These are phyloP conservation scores for Eupithecia dodoneata DNA, from an alignment of 2,888 invertebrate species.

Conservation along the genomic window DNA sequence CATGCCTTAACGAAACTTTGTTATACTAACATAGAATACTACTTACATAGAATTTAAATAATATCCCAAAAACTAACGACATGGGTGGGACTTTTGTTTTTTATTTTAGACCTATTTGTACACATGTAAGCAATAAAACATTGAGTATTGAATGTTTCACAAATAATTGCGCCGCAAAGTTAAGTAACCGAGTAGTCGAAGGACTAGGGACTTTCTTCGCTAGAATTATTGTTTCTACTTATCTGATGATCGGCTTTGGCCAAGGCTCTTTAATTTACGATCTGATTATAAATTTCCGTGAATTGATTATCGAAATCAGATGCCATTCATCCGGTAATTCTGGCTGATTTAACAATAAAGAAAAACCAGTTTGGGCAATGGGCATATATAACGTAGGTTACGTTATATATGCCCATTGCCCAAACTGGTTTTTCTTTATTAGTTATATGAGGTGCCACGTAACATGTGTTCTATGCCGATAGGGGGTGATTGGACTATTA, in stretches of 20 bases:
- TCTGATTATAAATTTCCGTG: not conserved
- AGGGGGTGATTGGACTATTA: too few species aligned
- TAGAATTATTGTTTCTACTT: not conserved
- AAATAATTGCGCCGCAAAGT: not conserved
- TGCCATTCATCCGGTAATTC: not conserved
- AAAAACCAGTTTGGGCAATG: too few species aligned
- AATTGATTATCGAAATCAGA: not conserved
- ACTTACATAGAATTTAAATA: not conserved
- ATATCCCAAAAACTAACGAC: not conserved
- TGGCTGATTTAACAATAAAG: not conserved
- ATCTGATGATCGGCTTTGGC: slow-evolving; percentile 1
- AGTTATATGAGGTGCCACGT: too few species aligned
- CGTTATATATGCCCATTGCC: too few species aligned
- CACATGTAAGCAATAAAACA: too few species aligned
- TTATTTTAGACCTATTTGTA: too few species aligned
- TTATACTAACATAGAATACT: too few species aligned
- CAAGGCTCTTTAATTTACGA: not conserved
- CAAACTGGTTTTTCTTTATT: too few species aligned
- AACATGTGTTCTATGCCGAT: too few species aligned
- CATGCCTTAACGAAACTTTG: not conserved
- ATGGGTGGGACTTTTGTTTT: too few species aligned
- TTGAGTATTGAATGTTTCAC: too few species aligned
- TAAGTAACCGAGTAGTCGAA: not conserved
- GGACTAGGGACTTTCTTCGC: not conserved
- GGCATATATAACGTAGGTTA: too few species aligned